Base-by-base conservation (phyloP, 2,797 vertebrate genomes). In the Chromis chromis region DNA sequence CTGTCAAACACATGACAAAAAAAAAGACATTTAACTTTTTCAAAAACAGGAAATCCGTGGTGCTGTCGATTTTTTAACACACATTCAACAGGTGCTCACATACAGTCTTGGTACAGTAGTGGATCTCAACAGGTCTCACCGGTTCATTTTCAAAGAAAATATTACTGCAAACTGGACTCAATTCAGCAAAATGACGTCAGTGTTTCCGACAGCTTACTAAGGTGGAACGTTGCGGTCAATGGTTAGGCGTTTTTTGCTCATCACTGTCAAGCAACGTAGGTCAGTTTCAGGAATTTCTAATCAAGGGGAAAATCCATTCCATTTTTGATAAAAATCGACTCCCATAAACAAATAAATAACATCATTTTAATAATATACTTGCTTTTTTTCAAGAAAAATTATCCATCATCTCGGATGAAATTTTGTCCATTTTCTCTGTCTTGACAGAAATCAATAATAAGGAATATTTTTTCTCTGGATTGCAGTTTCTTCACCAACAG, bases 401-500 rank as follows among this genome's bases (percentile, higher is more conserved):
- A 31, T 49, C n/a, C 33, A 27, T 46, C 6, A 1, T 58, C 7
- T 14, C 1, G 8, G 27, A 6, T 54, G 6, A 65, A 25, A 74
- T 59, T 65, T 60, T 36, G 31, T 12, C 6, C 8, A 39, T 46
- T 46, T 46, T n/a, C 5, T 46, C 17, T 24, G 11, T 52, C 22
- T 52, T 2, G 12, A 9, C 9, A 25, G 22, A 76, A 36, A 67
- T 52, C 24, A 39, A 5, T 66, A 36, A 36, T 10, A 36, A 36
- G 3, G n/a, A 1, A 46, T 19, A 7, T 49, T 63, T 66, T 65
- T 65, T 76, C 33, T 84, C 59, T 82, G n/a, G 86, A 76, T 90
- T 92, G 44, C 92, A 98, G 97, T 96, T 85, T 94, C 96, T 80
- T 98, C 96, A 80, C 96, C 96, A 54, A 96, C 96, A 0, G 96